Conservation (phyloP, 1,140 invertebrate genomes). For the Aphis gossypii region DNA sequence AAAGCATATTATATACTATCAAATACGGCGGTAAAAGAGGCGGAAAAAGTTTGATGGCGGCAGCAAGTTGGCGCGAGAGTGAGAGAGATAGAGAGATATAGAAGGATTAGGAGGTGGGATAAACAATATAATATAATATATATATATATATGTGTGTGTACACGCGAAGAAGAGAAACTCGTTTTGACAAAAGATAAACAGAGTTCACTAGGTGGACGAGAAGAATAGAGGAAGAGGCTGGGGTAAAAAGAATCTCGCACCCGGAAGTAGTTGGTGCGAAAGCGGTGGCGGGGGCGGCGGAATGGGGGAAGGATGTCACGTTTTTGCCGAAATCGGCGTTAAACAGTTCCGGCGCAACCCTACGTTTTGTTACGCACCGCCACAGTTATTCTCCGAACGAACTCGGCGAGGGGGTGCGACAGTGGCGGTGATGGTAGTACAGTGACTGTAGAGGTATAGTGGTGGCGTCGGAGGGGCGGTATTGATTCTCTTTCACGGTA, state of each 20-base stretch:
- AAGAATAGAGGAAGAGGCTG: neutral
- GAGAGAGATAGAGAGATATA: neutral
- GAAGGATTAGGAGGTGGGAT: neutral
- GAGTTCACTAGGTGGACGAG: conserved; percentile 27
- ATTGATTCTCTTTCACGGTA: conserved; percentile 54
- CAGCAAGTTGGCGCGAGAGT: neutral
- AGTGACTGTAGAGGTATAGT: neutral
- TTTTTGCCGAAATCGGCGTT: conserved; percentile 57
- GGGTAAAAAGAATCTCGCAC: conserved; percentile 46
- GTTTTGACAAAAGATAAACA: conserved; percentile 51
- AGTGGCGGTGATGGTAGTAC: neutral
- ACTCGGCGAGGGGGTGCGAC: neutral
- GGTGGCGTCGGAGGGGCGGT: conserved; percentile 15
- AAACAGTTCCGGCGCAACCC: conserved; percentile 57
- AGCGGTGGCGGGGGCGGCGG: neutral
- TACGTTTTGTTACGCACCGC: conserved; percentile 54
- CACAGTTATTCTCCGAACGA: conserved; percentile 41
- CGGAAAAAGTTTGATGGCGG: neutral
- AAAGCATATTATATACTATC: neutral
- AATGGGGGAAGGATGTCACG: conserved; percentile 47
- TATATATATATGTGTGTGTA: neutral
- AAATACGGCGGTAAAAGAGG: neutral
- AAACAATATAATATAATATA: neutral
- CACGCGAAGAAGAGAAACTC: neutral
- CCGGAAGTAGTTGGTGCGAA: conserved; percentile 28